These are phyloP conservation scores for Tenthredo livida DNA, from an alignment of 2,888 invertebrate species.

Conservation along the genomic window DNA sequence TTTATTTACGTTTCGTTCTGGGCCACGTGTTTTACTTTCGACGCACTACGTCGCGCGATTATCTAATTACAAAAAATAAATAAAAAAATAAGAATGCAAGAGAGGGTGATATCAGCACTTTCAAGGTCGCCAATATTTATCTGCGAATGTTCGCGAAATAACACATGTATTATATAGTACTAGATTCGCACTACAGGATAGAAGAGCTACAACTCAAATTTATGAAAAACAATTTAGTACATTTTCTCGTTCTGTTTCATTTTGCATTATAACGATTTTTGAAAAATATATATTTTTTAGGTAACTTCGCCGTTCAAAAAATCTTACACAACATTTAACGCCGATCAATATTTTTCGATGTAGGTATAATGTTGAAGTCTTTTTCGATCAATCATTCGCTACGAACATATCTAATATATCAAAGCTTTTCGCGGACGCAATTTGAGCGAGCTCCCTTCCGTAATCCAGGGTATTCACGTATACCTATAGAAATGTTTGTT, in stretches of 20 bases:
- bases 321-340: neutral
- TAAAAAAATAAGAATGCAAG: neutral
- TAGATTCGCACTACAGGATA: neutral
- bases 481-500: neutral
- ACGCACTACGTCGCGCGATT: slow-evolving; percentile 31
- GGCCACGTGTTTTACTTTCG: slow-evolving; percentile 33
- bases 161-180: neutral
- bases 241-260: neutral
- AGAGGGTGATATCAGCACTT: neutral
- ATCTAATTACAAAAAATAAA: slow-evolving; percentile 25
- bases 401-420: slow-evolving; percentile 2
- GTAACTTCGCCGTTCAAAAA: neutral
- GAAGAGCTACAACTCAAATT: neutral
- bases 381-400: neutral
- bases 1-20: neutral
- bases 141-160: slow-evolving; percentile 5
- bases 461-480: neutral
- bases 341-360: neutral
- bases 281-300: neutral
- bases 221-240: neutral
- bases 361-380: neutral
- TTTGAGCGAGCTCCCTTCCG: neutral
- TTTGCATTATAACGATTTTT: neutral
- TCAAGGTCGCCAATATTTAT: slow-evolving; percentile 15
- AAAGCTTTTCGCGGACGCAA: neutral